phyloP scores from a whole-genome alignment of 2,888 invertebrate genomes.

The Cancer borealis region DNA sequence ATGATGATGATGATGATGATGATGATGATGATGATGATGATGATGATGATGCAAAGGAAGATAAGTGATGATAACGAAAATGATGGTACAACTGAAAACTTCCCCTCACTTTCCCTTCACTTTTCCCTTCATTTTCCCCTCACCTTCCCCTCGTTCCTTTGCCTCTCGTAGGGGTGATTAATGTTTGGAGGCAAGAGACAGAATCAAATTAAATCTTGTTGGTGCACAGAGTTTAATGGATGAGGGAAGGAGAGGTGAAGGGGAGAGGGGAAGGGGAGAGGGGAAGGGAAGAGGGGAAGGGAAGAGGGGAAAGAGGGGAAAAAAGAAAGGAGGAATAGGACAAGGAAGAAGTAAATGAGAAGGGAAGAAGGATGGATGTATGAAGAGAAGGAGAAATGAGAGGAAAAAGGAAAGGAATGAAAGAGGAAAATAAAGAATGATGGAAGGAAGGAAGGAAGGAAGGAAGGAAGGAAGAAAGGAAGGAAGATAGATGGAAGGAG shows the following conservation, averaged over 20 bases:
- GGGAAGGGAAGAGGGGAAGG: background rate
- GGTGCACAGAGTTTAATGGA: background rate
- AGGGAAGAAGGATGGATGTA: too few species aligned
- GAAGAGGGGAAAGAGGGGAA: background rate
- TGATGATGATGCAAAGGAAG: background rate
- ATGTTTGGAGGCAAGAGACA: background rate
- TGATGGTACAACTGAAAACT: background rate
- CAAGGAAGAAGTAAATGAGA: too few species aligned
- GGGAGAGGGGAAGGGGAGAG: background rate
- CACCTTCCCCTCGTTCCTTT: background rate
- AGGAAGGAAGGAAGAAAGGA: background rate
- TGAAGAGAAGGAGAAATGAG: background rate
- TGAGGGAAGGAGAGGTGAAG: background rate
- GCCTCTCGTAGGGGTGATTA: background rate
- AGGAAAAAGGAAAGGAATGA: background rate
- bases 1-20: background rate
- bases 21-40: background rate
- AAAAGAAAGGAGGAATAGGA: too few species aligned
- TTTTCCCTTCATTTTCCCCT: background rate
- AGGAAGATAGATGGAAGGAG: background rate
- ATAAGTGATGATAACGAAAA: background rate
- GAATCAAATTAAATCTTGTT: slow-evolving; percentile 38
- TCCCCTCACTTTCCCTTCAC: background rate
- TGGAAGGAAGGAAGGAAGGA: background rate
- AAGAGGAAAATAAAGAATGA: too few species aligned